Percentiles rank a stretch among this genome's conserved stretches.
Evolutionary conservation across 2,888 invertebrate genomes (phyloP).

Genomic region (Latrodectus hesperus): DNA sequence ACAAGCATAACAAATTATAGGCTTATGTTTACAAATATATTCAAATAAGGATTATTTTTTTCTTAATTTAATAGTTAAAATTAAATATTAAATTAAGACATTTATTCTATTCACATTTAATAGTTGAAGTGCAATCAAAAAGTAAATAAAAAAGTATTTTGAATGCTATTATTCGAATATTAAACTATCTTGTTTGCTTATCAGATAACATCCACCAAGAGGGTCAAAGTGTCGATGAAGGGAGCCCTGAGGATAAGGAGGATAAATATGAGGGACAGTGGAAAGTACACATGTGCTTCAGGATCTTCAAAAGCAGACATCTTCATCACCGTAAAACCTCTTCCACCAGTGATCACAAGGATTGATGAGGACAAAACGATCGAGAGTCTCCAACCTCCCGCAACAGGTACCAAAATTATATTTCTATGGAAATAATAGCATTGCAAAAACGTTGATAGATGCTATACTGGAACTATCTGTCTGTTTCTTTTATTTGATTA

Average conservation of each 20-base stretch:
- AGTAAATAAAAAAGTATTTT: too few relatives aligned
- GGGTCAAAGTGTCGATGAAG: constrained; percentile 89
- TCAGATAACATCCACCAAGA: constrained; percentile 81
- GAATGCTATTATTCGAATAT: too few relatives aligned
- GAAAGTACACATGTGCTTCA: constrained; percentile 88
- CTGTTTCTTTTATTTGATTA: too few relatives aligned
- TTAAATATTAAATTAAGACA: too few relatives aligned
- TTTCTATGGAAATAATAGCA: not conserved
- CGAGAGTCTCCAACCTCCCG: constrained; percentile 59
- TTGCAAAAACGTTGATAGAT: too few relatives aligned
- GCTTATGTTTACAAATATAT: too few relatives aligned
- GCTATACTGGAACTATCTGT: too few relatives aligned
- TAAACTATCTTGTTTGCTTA: not conserved
- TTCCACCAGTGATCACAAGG: constrained; percentile 75
- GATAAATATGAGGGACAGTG: constrained; percentile 86
- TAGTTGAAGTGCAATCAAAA: too few relatives aligned
- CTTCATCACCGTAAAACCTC: constrained; percentile 85
- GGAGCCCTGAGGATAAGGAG: constrained; percentile 90
- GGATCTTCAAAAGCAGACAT: constrained; percentile 88
- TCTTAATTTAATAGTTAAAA: too few relatives aligned
- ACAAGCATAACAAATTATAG: too few relatives aligned
- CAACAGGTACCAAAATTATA: not conserved
- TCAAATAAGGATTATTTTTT: too few relatives aligned
- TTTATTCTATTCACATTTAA: too few relatives aligned
- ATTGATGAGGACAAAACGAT: constrained; percentile 81